A percentile compares a stretch with the other conserved stretches of the same genome.
phyloP scores from a whole-genome alignment of 2,113 vertebrate genomes.

The Zosterops borbonicus region DNA sequence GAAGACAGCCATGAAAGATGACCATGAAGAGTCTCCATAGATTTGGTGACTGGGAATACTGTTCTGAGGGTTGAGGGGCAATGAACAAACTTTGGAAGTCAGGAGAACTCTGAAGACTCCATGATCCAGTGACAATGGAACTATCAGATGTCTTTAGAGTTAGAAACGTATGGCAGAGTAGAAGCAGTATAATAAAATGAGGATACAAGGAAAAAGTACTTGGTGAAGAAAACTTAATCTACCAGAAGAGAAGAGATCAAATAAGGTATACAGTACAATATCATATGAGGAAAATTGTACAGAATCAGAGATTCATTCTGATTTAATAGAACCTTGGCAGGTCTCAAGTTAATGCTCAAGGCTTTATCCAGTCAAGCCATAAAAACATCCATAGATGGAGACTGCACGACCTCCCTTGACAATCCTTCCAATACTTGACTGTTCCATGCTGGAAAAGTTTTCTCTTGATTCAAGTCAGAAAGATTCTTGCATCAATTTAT shows the following conservation, averaged over 20 bases:
- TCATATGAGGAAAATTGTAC: background rate
- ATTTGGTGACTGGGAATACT: background rate
- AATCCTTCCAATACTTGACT: background rate
- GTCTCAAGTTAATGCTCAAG: background rate
- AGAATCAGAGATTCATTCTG: background rate
- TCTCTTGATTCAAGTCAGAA: background rate
- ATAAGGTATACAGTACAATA: background rate
- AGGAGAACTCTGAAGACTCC: background rate
- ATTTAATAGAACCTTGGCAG: background rate
- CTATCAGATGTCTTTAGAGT: background rate
- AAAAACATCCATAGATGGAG: background rate
- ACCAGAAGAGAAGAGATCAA: background rate
- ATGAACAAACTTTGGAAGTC: background rate
- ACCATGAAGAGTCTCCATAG: background rate
- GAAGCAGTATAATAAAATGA: background rate
- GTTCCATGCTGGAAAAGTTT: background rate
- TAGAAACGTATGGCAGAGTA: background rate
- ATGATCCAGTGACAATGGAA: background rate
- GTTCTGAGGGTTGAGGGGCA: background rate
- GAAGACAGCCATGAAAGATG: background rate
- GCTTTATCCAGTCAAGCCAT: background rate
- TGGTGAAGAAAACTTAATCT: background rate
- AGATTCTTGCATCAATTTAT: background rate
- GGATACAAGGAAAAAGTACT: background rate
- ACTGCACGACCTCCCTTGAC: background rate